Evolutionary conservation across 2,113 vertebrate genomes (phyloP), one percentile per base, ranked within the genome.

Genomic region (Heloderma charlesbogerti): DNA sequence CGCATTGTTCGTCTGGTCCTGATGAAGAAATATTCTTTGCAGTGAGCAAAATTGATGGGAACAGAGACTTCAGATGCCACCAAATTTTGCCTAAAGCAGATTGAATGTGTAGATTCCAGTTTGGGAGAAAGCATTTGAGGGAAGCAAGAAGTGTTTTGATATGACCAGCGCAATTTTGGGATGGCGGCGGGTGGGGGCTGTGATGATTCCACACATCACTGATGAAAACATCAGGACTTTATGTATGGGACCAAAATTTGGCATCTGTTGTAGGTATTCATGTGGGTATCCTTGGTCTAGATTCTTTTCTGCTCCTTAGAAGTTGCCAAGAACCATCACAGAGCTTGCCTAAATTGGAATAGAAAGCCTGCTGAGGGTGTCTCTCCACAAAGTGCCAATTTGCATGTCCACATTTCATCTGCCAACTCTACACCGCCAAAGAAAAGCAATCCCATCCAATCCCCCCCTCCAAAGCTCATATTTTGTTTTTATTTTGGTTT

Each of bases 401-500:
- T 75, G 29, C 75, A n/a, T 80, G n/a, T n/a, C 60, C 77, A 48
- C 75, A 27, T 88, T 88, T 86, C 60, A 57, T 57, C 74, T 34
- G 74, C n/a, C 74, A 79, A 25, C 63, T 67, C 69, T 60, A 43
- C 4, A 3, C 25, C 7, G 60, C 74, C 31, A 89, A 81, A 82
- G 45, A 57, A 82, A 80, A 89, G 82, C 43, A 40, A 22, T 71
- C 18, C 27, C 7, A 29, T 25, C 48, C 48, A 5, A 43, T 43
- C 5, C 37, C 3, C 29, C 31, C 48, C 22, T 34, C n/a, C 45
- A 37, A 69, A 9, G 29, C 25, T 22, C 29, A 57, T 43, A 72
- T 86, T 90, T 90, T 80, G 71, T 51, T 75, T 86, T 90, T 57
- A 69, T 69, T 79, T 90, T 43, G 45, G 63, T 54, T 51, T 80